Conservation (phyloP, 2,797 vertebrate genomes). For the Hafferia zeledoni region DNA sequence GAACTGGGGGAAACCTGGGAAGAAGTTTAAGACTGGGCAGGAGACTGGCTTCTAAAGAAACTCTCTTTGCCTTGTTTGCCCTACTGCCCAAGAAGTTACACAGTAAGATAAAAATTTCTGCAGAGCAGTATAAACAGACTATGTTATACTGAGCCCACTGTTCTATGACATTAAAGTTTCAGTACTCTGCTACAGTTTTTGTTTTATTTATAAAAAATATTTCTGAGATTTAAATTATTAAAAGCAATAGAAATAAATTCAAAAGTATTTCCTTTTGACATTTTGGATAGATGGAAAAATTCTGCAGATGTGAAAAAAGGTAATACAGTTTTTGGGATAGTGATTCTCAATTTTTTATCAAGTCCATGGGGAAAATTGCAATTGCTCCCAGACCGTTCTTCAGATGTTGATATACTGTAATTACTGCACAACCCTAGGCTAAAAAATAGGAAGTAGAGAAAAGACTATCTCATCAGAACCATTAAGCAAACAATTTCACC, state of each 20-base stretch:
- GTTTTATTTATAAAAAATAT: constrained; percentile 69
- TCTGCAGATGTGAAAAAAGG: constrained; percentile 41
- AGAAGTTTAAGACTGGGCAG: background rate
- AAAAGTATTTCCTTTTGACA: constrained; percentile 55
- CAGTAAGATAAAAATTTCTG: constrained; percentile 17
- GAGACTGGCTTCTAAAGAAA: background rate
- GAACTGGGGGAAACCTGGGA: background rate
- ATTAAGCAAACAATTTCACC: background rate
- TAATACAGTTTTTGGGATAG: constrained; percentile 25
- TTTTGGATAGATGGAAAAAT: constrained; percentile 31
- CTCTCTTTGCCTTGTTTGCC: background rate
- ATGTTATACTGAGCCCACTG: background rate
- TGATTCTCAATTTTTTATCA: constrained; percentile 52
- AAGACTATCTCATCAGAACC: background rate
- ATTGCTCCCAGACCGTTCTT: constrained; percentile 13
- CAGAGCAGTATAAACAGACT: constrained; percentile 5
- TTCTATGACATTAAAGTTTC: constrained; percentile 51
- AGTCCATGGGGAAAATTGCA: constrained; percentile 36
- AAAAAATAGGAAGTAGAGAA: background rate
- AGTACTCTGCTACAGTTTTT: constrained; percentile 39
- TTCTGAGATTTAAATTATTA: constrained; percentile 63
- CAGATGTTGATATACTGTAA: constrained; percentile 52
- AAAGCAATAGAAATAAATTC: constrained; percentile 60
- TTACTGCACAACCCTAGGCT: constrained; percentile 29
- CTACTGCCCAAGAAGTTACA: background rate